Percentiles rank a stretch among this genome's conserved stretches.
phyloP scores from a whole-genome alignment of 2,797 vertebrate species.

The Remorina albescens region DNA sequence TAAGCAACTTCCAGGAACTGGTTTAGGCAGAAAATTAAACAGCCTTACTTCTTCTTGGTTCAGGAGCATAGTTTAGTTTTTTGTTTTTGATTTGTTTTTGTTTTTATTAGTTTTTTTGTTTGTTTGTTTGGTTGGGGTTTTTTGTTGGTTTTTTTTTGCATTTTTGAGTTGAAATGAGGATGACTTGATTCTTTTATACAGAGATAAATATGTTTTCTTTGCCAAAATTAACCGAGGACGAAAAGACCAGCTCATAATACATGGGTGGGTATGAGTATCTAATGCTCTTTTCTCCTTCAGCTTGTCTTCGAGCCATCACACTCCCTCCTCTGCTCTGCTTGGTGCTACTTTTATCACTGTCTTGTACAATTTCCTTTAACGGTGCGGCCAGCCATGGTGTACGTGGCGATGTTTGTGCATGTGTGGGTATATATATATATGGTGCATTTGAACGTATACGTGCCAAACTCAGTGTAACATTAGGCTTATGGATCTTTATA shows the following conservation, averaged over 20 bases:
- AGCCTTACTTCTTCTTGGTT: conserved; percentile 23
- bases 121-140: too few relatives aligned
- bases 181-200: conserved; percentile 22
- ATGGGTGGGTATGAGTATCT: too few relatives aligned
- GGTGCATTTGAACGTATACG: not conserved
- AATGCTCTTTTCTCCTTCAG: conserved; percentile 40
- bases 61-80: not conserved
- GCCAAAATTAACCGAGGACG: conserved; percentile 9
- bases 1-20: conserved; percentile 49
- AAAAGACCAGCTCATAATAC: conserved; percentile 33
- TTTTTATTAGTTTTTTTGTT: conserved; percentile 33
- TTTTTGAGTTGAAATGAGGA: conserved; percentile 45
- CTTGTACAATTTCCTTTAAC: conserved; percentile 33
- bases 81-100: not conserved
- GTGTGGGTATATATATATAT: not conserved
- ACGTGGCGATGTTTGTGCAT: not conserved
- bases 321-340: conserved; percentile 18
- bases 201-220: conserved; percentile 39
- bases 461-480: conserved; percentile 13
- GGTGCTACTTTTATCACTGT: conserved; percentile 32
- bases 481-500: conserved; percentile 35
- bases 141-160: not conserved
- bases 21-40: conserved; percentile 40
- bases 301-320: conserved; percentile 15
- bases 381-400: conserved; percentile 7